Evolutionary conservation across 2,113 vertebrate genomes (phyloP).

Genomic region (Vombatus ursinus): DNA sequence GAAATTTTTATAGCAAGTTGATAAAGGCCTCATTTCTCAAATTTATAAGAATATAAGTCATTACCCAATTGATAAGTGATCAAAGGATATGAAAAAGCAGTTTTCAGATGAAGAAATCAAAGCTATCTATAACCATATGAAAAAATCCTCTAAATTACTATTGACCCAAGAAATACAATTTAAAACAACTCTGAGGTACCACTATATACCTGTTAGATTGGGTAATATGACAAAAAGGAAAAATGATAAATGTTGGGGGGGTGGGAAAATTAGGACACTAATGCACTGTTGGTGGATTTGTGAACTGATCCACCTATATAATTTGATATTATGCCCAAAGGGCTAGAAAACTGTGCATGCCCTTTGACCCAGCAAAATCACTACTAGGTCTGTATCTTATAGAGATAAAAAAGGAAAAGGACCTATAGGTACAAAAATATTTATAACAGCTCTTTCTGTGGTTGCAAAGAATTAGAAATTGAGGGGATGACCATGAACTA

Average conservation of each 20-base stretch:
- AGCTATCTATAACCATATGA: not conserved
- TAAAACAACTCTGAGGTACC: not conserved
- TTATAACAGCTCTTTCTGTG: not conserved
- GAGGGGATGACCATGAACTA: not conserved
- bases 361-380: not conserved
- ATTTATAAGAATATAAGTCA: not conserved
- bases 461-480: not conserved
- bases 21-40: not conserved
- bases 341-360: not conserved
- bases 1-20: not conserved
- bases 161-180: not conserved
- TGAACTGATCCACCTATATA: not conserved
- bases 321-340: not conserved
- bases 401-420: not conserved
- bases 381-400: not conserved
- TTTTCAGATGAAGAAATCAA: not conserved
- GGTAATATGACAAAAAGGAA: not conserved
- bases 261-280: too few species aligned
- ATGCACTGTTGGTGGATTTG: not conserved
- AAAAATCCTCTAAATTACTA: not conserved
- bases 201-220: not conserved
- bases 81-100: not conserved
- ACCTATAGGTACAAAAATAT: not conserved
- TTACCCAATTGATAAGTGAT: not conserved
- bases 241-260: not conserved